These are phyloP conservation scores for Phrixothrix hirtus DNA, from an alignment of 2,888 invertebrate species.

Conservation along the genomic window DNA sequence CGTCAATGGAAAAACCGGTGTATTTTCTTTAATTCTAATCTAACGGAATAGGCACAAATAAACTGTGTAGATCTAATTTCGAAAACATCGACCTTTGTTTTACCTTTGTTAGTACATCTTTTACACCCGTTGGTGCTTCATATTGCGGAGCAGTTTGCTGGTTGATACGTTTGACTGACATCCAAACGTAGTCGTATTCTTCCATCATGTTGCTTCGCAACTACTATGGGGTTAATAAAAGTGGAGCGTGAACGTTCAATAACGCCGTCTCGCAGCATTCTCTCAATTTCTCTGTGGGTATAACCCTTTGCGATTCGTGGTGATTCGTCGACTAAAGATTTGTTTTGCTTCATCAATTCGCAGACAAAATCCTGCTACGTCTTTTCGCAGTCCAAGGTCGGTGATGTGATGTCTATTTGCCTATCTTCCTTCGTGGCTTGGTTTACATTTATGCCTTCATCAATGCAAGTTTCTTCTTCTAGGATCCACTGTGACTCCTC, in stretches of 20 bases:
- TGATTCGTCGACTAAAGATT: no score
- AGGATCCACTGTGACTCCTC: background rate
- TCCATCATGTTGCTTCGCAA: background rate
- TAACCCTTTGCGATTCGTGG: no score
- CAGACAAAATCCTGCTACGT: no score
- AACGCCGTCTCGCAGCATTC: no score
- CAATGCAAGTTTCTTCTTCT: background rate
- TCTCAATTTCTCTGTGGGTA: no score
- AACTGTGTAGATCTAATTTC: background rate
- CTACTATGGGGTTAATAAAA: background rate
- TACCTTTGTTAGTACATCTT: background rate
- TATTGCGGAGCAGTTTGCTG: background rate
- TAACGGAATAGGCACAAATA: background rate
- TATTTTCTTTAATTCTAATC: background rate
- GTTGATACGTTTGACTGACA: background rate
- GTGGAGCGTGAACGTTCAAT: no score
- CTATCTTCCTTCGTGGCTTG: no score
- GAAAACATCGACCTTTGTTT: background rate
- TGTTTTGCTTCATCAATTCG: no score
- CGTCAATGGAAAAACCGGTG: constrained; percentile 1
- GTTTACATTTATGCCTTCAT: no score
- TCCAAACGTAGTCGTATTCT: background rate
- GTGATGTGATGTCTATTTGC: no score
- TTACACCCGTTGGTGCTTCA: background rate
- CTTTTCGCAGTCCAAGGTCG: no score